A percentile compares a stretch with the other conserved stretches of the same genome.
phyloP scores from a whole-genome alignment of 2,113 vertebrate species.

The Sinocyclocheilus rhinocerous region DNA sequence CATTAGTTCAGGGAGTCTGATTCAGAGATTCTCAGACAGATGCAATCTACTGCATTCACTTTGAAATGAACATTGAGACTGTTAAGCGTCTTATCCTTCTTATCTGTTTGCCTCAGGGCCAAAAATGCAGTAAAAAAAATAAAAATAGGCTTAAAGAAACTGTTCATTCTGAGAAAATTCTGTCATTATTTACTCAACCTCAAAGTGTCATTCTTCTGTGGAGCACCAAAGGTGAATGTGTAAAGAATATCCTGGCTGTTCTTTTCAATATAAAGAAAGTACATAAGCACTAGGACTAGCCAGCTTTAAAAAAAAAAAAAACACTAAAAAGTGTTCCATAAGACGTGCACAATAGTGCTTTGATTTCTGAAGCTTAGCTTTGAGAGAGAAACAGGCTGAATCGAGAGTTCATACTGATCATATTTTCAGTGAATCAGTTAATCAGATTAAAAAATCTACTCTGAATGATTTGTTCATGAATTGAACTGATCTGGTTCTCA shows the following conservation, averaged over 20 bases:
- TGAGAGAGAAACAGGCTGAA: background rate
- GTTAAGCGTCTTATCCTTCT: conserved; percentile 18
- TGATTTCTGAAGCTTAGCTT: background rate
- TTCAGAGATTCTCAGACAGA: conserved; percentile 2
- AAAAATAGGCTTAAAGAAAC: background rate
- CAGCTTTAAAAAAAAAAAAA: background rate
- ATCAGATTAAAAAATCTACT: background rate
- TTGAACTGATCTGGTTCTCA: background rate
- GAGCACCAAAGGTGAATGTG: background rate
- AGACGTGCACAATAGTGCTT: background rate
- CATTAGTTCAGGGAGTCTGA: background rate
- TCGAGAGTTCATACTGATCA: background rate
- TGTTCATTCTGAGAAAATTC: background rate
- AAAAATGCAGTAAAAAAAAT: background rate
- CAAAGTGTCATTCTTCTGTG: background rate
- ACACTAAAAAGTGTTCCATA: background rate
- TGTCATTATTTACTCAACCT: background rate
- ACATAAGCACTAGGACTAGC: background rate
- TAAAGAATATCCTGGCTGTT: background rate
- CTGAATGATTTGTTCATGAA: background rate
- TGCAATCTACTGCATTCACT: conserved; percentile 4
- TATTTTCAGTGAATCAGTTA: background rate
- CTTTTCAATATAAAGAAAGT: background rate
- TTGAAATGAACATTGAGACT: conserved; percentile 11
- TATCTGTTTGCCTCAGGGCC: conserved; percentile 28